These are phyloP conservation scores for Diloba caeruleocephala DNA, from an alignment of 2,888 invertebrate genomes.

Conservation along the genomic window DNA sequence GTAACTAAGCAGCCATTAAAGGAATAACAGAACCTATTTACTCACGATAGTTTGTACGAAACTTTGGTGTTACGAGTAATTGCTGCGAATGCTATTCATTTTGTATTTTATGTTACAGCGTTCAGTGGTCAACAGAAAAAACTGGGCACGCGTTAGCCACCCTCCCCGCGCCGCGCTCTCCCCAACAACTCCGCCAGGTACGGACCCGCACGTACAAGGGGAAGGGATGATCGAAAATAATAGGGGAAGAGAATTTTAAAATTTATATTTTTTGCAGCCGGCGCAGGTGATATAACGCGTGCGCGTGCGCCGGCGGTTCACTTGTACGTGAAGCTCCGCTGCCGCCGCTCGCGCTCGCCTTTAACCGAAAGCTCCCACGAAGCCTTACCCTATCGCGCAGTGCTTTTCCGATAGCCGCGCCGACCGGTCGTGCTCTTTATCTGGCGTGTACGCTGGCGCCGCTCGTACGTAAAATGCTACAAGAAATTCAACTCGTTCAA, in stretches of 20 bases:
- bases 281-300: constrained; percentile 89
- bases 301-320: constrained; percentile 87
- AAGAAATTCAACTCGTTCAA: constrained; percentile 87
- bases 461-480: constrained; percentile 84
- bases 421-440: constrained; percentile 72
- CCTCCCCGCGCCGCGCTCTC: constrained; percentile 62
- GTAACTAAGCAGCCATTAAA: constrained; percentile 2
- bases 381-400: constrained; percentile 72
- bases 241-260: constrained; percentile 89
- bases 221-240: constrained; percentile 89
- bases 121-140: constrained; percentile 83
- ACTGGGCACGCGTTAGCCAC: constrained; percentile 82
- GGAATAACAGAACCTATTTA: constrained; percentile 5
- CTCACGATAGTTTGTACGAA: constrained; percentile 2
- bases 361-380: constrained; percentile 67
- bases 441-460: constrained; percentile 65
- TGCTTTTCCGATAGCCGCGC: constrained; percentile 77
- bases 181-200: constrained; percentile 82
- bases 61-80: constrained; percentile 8
- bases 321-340: constrained; percentile 83
- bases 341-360: constrained; percentile 74
- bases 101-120: constrained; percentile 61
- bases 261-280: constrained; percentile 89
- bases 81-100: constrained; percentile 28
- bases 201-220: constrained; percentile 85